These are phyloP conservation scores for Gadopsis marmoratus DNA, from an alignment of 2,797 vertebrate species.

Conservation along the genomic window DNA sequence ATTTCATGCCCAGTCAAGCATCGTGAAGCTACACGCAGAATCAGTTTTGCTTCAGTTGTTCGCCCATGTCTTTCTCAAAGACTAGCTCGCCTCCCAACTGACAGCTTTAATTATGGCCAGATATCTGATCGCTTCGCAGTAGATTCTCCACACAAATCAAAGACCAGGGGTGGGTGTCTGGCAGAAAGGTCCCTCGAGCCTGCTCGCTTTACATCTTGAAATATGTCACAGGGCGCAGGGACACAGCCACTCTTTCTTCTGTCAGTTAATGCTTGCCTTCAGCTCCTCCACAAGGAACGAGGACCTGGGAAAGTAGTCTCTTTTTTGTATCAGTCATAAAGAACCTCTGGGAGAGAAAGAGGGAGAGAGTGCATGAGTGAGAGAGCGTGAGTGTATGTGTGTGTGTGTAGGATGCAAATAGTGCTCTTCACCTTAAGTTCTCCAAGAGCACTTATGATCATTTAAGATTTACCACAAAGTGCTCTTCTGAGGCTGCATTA, in stretches of 20 bases:
- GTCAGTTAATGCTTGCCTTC: constrained; percentile 53
- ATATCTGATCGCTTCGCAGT: constrained; percentile 93
- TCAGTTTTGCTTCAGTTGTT: constrained; percentile 95
- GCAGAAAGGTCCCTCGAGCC: constrained; percentile 57
- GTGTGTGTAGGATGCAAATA: constrained; percentile 19
- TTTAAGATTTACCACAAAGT: constrained; percentile 22
- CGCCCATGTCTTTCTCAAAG: constrained; percentile 91
- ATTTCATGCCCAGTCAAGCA: constrained; percentile 98
- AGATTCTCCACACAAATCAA: constrained; percentile 85
- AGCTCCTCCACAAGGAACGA: constrained; percentile 45
- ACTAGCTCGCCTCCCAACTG: constrained; percentile 93
- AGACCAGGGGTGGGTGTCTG: constrained; percentile 52
- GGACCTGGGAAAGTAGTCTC: constrained; percentile 50
- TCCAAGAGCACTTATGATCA: constrained; percentile 20
- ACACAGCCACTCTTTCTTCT: constrained; percentile 50
- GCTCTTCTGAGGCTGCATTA: constrained; percentile 14
- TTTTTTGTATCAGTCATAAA: constrained; percentile 45
- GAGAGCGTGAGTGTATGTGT: not conserved
- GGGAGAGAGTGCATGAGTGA: not conserved
- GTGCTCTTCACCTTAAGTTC: constrained; percentile 36
- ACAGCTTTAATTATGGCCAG: constrained; percentile 97
- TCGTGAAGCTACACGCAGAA: constrained; percentile 94
- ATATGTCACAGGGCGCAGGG: constrained; percentile 59
- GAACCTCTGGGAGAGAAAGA: constrained; percentile 28
- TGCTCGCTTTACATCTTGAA: constrained; percentile 62